phyloP scores from a whole-genome alignment of 1,140 invertebrate species.

The Drosophila melanogaster region DNA sequence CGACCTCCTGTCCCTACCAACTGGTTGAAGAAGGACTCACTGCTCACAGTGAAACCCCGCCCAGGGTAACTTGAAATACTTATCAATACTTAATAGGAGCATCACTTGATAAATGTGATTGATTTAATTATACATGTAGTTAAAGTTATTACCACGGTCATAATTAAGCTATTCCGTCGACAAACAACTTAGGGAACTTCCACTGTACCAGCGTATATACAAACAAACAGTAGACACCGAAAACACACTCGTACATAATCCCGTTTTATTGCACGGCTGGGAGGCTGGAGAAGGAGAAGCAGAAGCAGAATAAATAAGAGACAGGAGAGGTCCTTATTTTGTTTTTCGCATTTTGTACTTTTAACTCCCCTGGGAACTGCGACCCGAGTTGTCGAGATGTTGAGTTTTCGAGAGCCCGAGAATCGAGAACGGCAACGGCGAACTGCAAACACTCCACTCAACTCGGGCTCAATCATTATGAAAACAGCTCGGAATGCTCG shows the following conservation, averaged over 20 bases:
- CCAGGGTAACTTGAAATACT: not conserved
- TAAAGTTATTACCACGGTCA: not conserved
- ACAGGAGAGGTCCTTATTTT: slow-evolving; percentile 28
- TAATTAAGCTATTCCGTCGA: not conserved
- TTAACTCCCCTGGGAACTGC: slow-evolving; percentile 11
- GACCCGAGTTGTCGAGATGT: slow-evolving; percentile 13
- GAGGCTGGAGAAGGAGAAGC: slow-evolving; percentile 19
- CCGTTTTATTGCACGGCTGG: slow-evolving; percentile 72
- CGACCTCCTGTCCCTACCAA: slow-evolving; percentile 27
- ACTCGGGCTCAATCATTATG: slow-evolving; percentile 67
- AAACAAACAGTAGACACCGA: slow-evolving; percentile 44
- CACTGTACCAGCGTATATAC: slow-evolving; percentile 20
- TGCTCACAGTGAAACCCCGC: not conserved
- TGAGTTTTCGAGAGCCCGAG: slow-evolving; percentile 15
- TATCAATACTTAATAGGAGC: too few relatives aligned
- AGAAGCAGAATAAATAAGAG: slow-evolving; percentile 13
- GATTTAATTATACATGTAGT: too few relatives aligned
- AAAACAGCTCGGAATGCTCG: slow-evolving; percentile 60
- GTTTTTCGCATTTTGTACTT: not conserved
- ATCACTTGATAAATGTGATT: too few relatives aligned
- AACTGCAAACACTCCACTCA: slow-evolving; percentile 44
- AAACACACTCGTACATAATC: slow-evolving; percentile 64
- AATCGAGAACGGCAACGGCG: slow-evolving; percentile 14
- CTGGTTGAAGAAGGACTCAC: slow-evolving; percentile 24
- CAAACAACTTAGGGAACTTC: not conserved